Evolutionary conservation across 2,113 vertebrate genomes (phyloP), one percentile per base, ranked within the genome.

Genomic region (Turdus rufiventris): DNA sequence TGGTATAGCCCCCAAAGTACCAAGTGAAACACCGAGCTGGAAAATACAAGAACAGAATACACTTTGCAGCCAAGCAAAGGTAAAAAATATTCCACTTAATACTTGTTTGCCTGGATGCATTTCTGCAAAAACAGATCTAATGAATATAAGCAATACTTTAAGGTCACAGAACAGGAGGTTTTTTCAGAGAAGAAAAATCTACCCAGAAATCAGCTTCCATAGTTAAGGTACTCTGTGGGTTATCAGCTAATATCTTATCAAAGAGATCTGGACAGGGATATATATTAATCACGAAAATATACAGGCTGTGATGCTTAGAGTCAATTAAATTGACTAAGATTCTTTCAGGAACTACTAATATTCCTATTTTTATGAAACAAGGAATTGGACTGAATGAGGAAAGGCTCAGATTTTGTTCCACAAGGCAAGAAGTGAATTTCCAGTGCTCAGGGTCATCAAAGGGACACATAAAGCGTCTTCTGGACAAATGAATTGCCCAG

Each of bases 11-110:
- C 98, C 97, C 92, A 98, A 98, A 90, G 98, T 98, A 91, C 98
- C 98, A 93, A 99, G 93, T 20, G 99, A 99, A 85, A 99, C 98
- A 97, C 98, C 98, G 15, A 99, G 97, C 98, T 98, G 72, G 43
- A 75, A 95, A 88, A 86, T 34, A 91, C 4, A 91, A 85, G 58
- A 65, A 9, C 8, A 90, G 40, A 61, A 60, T 2, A 84, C 4
- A 16, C 5, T 78, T n/a, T 91, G 33, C 45, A 93, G 62, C 8
- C 43, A 75, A 50, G 40, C 12, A 68, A 14, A 60, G 14, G 10
- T 28, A 7, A 20, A 17, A 84, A 11, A 34, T 9, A 73, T 2
- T 79, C 53, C 25, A 82, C 16, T 53, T 57, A 61, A 57, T 54
- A 40, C 17, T 16, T 70, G n/a, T 7, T 23, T 74, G 29, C 6